Evolutionary conservation across 2,888 invertebrate species (phyloP), one percentile per base, ranked within the genome.

Genomic region (Drosophila putrida): DNA sequence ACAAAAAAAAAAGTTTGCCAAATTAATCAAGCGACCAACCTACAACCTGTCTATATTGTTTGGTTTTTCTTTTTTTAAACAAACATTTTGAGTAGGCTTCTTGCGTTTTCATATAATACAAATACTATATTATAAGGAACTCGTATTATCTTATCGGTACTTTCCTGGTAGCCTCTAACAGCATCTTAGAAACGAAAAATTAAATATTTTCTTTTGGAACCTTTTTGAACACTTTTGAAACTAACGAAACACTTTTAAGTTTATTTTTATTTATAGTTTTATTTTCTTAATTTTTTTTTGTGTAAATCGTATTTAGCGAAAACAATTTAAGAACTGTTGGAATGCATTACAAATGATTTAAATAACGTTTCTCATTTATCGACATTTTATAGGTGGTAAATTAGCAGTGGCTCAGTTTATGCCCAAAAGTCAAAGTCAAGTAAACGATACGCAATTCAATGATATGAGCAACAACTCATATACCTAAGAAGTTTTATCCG

Each of bases 321-420:
- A 65, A 51, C 49, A 61, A 58, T 49, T 69, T 71, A 79, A 79
- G 75, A 77, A 83, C 67, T 69, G 67, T 59, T 55, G 75, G 68
- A 69, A 44, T 80, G 58, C 55, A 64, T 61, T 71, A 65, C 61
- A 82, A 82, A 66, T 78, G 66, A 81, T 85, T 80, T 77, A 81
- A 89, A 90, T 90, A 88, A 87, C 80, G 74, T 90, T 90, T 90
- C 89, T 90, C 83, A 91, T 90, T 90, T 86, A 82, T 85, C 88
- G 83, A 86, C 88, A 90, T 89, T 89, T 90, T 91, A 88, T 91
- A 91, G 91, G 90, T 91, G 81, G 76, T 90, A 90, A 90, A 80
- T 83, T 88, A 88, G 90, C 81, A 89, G 86, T 78, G 78, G 81
- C 85, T 87, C 88, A 85, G 77, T 88, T 77, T 86, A 85, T 86